Base-by-base conservation (phyloP, 1,140 invertebrate genomes). In the Hyles euphorbiae region DNA sequence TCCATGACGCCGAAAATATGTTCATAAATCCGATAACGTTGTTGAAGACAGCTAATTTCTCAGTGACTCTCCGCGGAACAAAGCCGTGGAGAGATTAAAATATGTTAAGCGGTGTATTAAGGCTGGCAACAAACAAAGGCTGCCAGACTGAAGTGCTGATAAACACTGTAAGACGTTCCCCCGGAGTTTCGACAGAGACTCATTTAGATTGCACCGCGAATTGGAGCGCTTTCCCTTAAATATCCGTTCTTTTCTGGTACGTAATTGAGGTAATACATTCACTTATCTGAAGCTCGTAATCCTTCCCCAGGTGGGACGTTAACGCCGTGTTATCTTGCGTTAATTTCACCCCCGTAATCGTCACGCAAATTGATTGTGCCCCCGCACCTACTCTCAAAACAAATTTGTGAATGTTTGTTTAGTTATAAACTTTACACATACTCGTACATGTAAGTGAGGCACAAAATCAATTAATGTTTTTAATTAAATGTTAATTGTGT, bases 271-370 rank as follows among this genome's bases (percentile, higher is more conserved):
- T 71, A 78, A 79, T 81, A 83, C 74, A 80, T 82, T 76, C 70
- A 63, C 70, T 79, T 85, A 83, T 85, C 81, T 84, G 53, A 66
- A 58, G 45, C 60, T 61, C 67, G 61, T 71, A 76, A 72, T 77
- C 77, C 70, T 68, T 72, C 68, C 82, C 71, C 76, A 79, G 81
- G 81, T 78, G 78, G 66, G 67, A 61, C 64, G 63, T 72, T 76
- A 78, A 75, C 72, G 69, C 69, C 55, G 47, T 61, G 69, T 79
- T 84, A 85, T 85, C 78, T 85, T 64, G 52, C 71, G 70, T 75
- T 83, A 82, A 83, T 78, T 80, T 76, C 68, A 60, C 72, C 52
- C 60, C 60, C 62, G 65, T 78, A 78, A 81, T 78, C 68, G 67
- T 58, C 12, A 58, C 52, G 63, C 60, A 78, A 85, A 80, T 78